Evolutionary conservation across 1,140 invertebrate species (phyloP).

Genomic region (Galleria mellonella): DNA sequence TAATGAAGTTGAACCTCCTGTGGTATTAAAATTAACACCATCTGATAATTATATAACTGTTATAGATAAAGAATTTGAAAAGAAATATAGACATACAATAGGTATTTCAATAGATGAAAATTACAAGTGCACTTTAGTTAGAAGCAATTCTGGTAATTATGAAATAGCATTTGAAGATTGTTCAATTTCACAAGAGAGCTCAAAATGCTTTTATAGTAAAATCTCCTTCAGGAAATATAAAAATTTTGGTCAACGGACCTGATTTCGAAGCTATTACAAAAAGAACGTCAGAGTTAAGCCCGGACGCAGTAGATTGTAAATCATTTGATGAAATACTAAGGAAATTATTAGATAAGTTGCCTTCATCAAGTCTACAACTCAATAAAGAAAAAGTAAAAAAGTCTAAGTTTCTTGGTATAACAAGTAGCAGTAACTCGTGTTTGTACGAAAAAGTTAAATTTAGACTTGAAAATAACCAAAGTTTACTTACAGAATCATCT

Average conservation of each 20-base stretch:
- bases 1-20: slow-evolving; percentile 15
- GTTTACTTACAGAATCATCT: slow-evolving; percentile 13
- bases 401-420: not conserved
- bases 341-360: too few relatives aligned
- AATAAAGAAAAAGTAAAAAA: slow-evolving; percentile 5
- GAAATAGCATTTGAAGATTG: slow-evolving; percentile 23
- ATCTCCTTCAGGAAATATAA: slow-evolving; percentile 33
- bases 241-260: slow-evolving; percentile 25
- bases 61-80: slow-evolving; percentile 53
- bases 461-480: slow-evolving; percentile 15
- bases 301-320: too few relatives aligned
- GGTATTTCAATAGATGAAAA: slow-evolving; percentile 6
- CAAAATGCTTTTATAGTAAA: slow-evolving; percentile 34
- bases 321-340: too few relatives aligned
- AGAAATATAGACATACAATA: slow-evolving; percentile 21
- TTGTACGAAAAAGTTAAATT: slow-evolving; percentile 24
- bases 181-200: not conserved
- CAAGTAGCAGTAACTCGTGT: slow-evolving; percentile 28
- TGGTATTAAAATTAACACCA: slow-evolving; percentile 23
- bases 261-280: slow-evolving; percentile 4
- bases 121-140: slow-evolving; percentile 8
- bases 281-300: too few relatives aligned
- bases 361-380: not conserved
- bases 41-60: slow-evolving; percentile 37
- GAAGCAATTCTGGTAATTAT: slow-evolving; percentile 8